These are phyloP conservation scores for Siniperca scherzeri DNA, from an alignment of 2,797 vertebrate species.

Conservation along the genomic window DNA sequence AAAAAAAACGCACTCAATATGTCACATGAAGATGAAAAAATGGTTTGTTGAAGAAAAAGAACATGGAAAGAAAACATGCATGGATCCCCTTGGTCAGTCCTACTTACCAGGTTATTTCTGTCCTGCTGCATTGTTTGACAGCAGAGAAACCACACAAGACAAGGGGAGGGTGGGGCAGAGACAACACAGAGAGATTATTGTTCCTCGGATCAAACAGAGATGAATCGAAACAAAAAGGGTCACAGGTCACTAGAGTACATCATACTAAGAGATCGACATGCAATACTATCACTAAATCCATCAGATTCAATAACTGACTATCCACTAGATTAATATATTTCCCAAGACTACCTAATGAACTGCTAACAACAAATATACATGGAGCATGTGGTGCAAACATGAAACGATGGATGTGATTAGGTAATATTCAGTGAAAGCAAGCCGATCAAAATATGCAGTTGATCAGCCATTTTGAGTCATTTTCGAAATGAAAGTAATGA, in stretches of 20 bases:
- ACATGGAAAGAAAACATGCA: constrained; percentile 35
- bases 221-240: constrained; percentile 64
- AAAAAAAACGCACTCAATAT: constrained; percentile 42
- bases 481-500: constrained; percentile 1
- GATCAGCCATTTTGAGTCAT: constrained; percentile 26
- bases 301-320: background rate
- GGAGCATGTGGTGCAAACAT: background rate
- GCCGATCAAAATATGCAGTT: constrained; percentile 34
- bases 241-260: constrained; percentile 50
- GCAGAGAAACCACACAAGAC: constrained; percentile 86
- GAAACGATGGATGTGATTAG: constrained; percentile 1
- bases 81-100: constrained; percentile 75
- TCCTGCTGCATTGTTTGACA: constrained; percentile 95
- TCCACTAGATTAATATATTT: background rate
- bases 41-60: constrained; percentile 48
- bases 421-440: constrained; percentile 42
- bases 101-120: constrained; percentile 99
- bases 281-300: constrained; percentile 16
- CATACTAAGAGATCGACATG: constrained; percentile 23
- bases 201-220: constrained; percentile 75
- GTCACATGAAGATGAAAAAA: constrained; percentile 58
- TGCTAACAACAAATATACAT: constrained; percentile 10
- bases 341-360: background rate
- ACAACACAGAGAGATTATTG: constrained; percentile 87
- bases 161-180: constrained; percentile 81